A percentile compares a stretch with the other conserved stretches of the same genome.
These are phyloP conservation scores for Trachelus iudaicus DNA, from an alignment of 2,888 invertebrate species.

Conservation along the genomic window DNA sequence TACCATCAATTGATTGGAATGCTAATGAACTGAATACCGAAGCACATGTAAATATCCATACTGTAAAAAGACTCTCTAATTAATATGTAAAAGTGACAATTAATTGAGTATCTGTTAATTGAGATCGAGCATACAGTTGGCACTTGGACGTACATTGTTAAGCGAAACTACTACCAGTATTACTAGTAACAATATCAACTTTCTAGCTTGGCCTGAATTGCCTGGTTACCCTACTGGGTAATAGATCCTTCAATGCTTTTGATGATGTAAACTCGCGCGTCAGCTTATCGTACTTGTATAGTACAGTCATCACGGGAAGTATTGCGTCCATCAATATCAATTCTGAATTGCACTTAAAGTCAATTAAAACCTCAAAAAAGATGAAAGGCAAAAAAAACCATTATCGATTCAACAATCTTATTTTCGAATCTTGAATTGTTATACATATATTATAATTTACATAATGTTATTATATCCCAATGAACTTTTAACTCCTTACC, in stretches of 20 bases:
- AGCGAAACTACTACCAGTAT: neutral
- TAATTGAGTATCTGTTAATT: neutral
- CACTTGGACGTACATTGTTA: neutral
- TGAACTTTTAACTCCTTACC: neutral
- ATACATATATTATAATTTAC: neutral
- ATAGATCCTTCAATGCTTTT: conserved; percentile 38
- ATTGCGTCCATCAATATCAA: neutral
- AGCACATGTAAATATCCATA: neutral
- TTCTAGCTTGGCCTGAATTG: conserved; percentile 37
- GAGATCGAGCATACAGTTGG: neutral
- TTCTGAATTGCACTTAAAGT: neutral
- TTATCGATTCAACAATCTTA: neutral
- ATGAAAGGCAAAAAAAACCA: neutral
- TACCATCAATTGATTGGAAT: neutral
- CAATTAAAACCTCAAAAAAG: neutral
- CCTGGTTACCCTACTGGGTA: conserved; percentile 28
- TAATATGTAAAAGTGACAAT: neutral
- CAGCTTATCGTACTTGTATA: neutral
- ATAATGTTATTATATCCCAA: neutral
- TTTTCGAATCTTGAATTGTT: neutral
- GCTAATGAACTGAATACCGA: neutral
- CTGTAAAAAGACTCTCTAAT: neutral
- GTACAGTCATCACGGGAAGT: neutral
- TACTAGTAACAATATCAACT: conserved; percentile 31
- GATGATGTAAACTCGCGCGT: conserved; percentile 21